These are phyloP conservation scores for Tethya wilhelma DNA, from an alignment of 37 sponge, comb jelly and placozoan species.

Conservation along the genomic window DNA sequence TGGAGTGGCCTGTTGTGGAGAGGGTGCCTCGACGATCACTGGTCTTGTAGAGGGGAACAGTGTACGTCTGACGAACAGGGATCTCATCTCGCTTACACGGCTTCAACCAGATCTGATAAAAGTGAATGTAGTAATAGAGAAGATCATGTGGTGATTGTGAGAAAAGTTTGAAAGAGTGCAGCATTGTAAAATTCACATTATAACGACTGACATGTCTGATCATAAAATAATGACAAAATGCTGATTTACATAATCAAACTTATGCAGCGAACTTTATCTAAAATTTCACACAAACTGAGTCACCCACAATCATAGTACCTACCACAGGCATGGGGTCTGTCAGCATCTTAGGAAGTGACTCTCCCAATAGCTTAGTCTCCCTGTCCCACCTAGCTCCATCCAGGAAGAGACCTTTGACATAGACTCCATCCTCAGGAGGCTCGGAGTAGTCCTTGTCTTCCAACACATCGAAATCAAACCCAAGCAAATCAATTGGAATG, in stretches of 20 bases:
- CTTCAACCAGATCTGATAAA: conserved; percentile 91
- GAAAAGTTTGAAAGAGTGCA: too few relatives aligned
- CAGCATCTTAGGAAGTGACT: conserved; percentile 94
- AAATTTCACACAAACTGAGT: neutral
- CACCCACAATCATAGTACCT: conserved; percentile 11
- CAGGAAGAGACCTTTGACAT: conserved; percentile 93
- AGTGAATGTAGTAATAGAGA: neutral
- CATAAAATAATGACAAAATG: neutral
- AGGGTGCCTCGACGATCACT: conserved; percentile 97
- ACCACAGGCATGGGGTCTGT: conserved; percentile 98
- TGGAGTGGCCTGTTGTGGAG: conserved; percentile 99
- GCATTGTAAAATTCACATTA: too few relatives aligned
- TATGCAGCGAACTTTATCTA: neutral
- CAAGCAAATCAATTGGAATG: conserved; percentile 97
- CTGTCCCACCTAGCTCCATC: conserved; percentile 98
- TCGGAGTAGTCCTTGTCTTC: conserved; percentile 84
- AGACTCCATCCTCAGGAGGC: conserved; percentile 98
- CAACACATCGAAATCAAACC: conserved; percentile 96
- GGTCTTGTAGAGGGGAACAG: conserved; percentile 96
- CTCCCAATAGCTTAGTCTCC: conserved; percentile 87
- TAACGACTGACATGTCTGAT: too few relatives aligned
- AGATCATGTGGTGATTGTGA: neutral
- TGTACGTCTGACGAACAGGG: conserved; percentile 80
- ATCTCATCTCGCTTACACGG: conserved; percentile 93
- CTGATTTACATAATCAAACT: neutral